Evolutionary conservation across 2,113 vertebrate species (phyloP).

Genomic region (Odobenus rosmarus): DNA sequence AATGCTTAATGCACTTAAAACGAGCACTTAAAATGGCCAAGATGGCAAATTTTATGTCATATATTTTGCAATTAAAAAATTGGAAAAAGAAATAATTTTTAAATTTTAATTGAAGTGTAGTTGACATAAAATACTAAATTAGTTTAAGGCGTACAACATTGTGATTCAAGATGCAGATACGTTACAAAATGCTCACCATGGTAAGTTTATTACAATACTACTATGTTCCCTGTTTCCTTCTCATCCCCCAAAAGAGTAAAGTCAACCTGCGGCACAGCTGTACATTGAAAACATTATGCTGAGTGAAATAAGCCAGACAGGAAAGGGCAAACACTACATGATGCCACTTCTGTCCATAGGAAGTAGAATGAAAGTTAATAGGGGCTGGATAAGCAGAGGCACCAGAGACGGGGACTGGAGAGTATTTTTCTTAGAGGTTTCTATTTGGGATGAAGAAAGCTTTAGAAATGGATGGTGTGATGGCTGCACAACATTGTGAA

Average conservation of each 20-base stretch:
- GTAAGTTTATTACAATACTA: not conserved
- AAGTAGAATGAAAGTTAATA: not conserved
- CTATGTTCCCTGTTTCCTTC: not conserved
- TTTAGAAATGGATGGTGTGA: not conserved
- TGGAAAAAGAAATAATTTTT: not conserved
- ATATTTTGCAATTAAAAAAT: not conserved
- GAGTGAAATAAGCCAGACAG: not conserved
- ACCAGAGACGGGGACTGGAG: not conserved
- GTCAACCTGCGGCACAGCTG: not conserved
- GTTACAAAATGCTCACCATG: not conserved
- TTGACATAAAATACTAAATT: not conserved
- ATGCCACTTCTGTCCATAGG: not conserved
- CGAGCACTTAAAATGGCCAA: not conserved
- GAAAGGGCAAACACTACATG: not conserved
- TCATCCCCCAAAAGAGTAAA: not conserved
- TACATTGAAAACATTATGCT: not conserved
- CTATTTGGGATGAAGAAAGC: not conserved
- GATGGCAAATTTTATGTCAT: not conserved
- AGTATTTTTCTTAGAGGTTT: not conserved
- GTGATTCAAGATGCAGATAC: not conserved
- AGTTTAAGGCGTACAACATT: not conserved
- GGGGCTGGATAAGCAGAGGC: not conserved
- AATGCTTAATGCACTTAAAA: not conserved
- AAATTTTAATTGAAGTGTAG: not conserved
- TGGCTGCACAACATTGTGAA: not conserved